phyloP scores from a whole-genome alignment of 1,140 invertebrate species.

The Adelges cooleyi region DNA sequence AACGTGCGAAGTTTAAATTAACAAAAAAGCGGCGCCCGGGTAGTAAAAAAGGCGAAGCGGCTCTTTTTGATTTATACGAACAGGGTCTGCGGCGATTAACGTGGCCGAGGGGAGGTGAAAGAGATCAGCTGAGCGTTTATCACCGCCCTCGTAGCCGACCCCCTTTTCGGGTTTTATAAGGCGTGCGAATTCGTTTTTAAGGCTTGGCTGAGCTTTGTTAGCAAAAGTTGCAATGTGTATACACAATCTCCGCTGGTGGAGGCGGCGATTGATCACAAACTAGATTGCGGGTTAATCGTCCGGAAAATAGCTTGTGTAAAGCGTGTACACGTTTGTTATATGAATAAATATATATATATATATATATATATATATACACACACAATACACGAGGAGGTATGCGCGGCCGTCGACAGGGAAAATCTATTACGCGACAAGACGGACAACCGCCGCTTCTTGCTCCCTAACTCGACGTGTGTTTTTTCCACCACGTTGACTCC shows the following conservation, averaged over 20 bases:
- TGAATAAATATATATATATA: too few relatives aligned
- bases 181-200: slow-evolving; percentile 22
- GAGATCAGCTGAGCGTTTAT: slow-evolving; percentile 6
- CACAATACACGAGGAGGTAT: background rate
- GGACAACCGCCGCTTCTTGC: background rate
- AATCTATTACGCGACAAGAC: slow-evolving; percentile 15
- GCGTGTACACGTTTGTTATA: too few relatives aligned
- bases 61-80: too few relatives aligned
- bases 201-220: slow-evolving; percentile 22
- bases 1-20: too few relatives aligned
- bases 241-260: too few relatives aligned
- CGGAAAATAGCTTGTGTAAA: slow-evolving; percentile 23
- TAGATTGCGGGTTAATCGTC: slow-evolving; percentile 28
- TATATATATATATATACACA: too few relatives aligned
- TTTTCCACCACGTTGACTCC: slow-evolving; percentile 13
- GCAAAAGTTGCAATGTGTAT: background rate
- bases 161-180: background rate
- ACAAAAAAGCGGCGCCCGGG: too few relatives aligned
- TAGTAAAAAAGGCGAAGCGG: too few relatives aligned
- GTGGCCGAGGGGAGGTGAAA: background rate
- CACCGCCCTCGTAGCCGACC: background rate
- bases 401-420: slow-evolving; percentile 1
- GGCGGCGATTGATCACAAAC: slow-evolving; percentile 12
- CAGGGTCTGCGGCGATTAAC: too few relatives aligned
- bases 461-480: background rate